phyloP scores from a whole-genome alignment of 2,797 vertebrate genomes.

The Denticeps clupeoides region DNA sequence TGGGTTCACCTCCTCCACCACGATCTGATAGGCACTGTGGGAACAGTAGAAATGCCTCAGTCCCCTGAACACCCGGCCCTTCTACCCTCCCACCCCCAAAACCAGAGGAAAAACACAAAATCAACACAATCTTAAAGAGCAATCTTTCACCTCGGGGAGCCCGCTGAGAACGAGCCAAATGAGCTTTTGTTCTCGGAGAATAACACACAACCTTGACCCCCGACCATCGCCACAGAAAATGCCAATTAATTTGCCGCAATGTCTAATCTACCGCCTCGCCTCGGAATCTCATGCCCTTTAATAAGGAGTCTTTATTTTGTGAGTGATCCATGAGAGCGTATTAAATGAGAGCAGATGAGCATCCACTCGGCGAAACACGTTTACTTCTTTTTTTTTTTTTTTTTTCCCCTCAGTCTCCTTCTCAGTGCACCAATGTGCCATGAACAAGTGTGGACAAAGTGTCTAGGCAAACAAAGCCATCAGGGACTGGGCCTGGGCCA shows the following conservation, averaged over 20 bases:
- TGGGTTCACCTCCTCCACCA: constrained; percentile 84
- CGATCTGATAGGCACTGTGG: constrained; percentile 86
- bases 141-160: constrained; percentile 5
- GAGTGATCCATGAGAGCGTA: not conserved
- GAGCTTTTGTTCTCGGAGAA: not conserved
- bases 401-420: not conserved
- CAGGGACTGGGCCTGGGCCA: too few relatives aligned
- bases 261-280: not conserved
- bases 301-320: not conserved
- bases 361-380: not conserved
- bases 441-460: too few relatives aligned
- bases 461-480: too few relatives aligned
- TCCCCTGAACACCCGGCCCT: not conserved
- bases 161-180: constrained; percentile 1
- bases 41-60: not conserved
- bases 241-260: not conserved
- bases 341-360: not conserved
- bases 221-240: not conserved
- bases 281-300: not conserved
- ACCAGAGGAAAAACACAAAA: not conserved
- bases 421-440: too few relatives aligned
- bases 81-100: not conserved
- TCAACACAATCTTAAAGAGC: not conserved
- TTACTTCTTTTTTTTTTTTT: not conserved
- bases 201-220: too few relatives aligned